Base-by-base conservation (phyloP, 1,140 invertebrate species). In the Hydropsyche tenuis region DNA sequence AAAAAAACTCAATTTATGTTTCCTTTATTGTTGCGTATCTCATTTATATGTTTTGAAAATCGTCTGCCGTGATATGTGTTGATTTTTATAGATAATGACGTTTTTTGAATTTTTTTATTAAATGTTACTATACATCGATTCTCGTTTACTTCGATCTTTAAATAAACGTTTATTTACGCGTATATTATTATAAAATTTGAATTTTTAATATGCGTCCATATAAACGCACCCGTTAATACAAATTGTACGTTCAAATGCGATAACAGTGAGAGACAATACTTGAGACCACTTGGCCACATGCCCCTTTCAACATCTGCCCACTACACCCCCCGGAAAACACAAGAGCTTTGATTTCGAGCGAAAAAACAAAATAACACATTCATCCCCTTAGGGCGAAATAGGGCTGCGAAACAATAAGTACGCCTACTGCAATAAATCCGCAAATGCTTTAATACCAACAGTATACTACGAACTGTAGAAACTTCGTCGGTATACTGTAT, bases 261-360 rank as follows among this genome's bases (percentile, higher is more conserved):
- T 70, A 72, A 60, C 23, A 22, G 69, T 20, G 16, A 71, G 51
- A 77, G 73, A 77, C 73, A 77, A 77, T 72, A 69, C 73, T 65
- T 23, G 43, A 27, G 30, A 64, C 69, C 73, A 72, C 73, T 74
- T 43, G 46, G 66, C 75, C 75, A 77, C 69, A 77, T 77, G 75
- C 56, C 70, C 48, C 37, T 66, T 16, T 60, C 45, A 56, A 74
- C 75, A 77, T 74, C 75, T 77, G 75, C 73, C 71, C 69, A 70
- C 70, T 60, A 63, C 72, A 63, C 72, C 72, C 45, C 42, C 4
- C 48, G 16, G 16, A 63, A n/a, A n/a, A n/a, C n/a, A n/a, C 23
- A 53, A 45, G 25, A 70, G 72, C 43, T 25, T 53, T 63, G 70
- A 69, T 69, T 75, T 45, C 23, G 56, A 60, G 22, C 43, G 69